phyloP scores from a whole-genome alignment of 2,797 vertebrate species.

The Cossypha niveicapilla region DNA sequence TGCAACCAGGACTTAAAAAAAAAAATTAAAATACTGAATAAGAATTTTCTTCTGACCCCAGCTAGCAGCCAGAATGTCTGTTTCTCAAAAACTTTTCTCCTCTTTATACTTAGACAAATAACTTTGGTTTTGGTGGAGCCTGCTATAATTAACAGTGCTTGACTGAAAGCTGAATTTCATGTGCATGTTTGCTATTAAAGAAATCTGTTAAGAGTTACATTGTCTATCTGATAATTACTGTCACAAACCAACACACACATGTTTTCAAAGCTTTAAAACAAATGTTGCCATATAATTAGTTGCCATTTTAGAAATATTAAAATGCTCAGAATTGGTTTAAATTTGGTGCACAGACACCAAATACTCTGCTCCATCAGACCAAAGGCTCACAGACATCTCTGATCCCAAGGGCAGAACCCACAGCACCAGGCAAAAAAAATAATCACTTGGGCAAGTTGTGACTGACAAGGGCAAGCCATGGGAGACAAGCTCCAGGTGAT shows the following conservation, averaged over 20 bases:
- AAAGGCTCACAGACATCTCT: background rate
- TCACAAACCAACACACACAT: background rate
- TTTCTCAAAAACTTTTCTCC: background rate
- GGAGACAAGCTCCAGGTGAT: background rate
- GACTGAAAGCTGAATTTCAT: background rate
- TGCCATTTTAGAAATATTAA: background rate
- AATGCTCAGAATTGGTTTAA: background rate
- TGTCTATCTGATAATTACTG: background rate
- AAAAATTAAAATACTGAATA: background rate
- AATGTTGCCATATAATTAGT: background rate
- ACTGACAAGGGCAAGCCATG: background rate
- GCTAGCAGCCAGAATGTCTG: background rate
- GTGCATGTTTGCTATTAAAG: background rate
- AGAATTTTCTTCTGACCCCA: background rate
- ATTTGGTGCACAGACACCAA: background rate
- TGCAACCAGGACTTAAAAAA: background rate
- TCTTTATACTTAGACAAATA: background rate
- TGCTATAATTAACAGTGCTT: slow-evolving; percentile 14
- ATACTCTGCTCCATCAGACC: background rate
- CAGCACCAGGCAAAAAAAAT: background rate
- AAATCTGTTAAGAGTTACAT: slow-evolving; percentile 10
- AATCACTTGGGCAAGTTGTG: background rate
- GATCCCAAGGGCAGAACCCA: background rate
- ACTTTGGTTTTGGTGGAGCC: slow-evolving; percentile 35
- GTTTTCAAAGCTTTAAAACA: background rate